Evolutionary conservation across 2,888 invertebrate species (phyloP), one percentile per base, ranked within the genome.

Genomic region (Pyralis farinalis): DNA sequence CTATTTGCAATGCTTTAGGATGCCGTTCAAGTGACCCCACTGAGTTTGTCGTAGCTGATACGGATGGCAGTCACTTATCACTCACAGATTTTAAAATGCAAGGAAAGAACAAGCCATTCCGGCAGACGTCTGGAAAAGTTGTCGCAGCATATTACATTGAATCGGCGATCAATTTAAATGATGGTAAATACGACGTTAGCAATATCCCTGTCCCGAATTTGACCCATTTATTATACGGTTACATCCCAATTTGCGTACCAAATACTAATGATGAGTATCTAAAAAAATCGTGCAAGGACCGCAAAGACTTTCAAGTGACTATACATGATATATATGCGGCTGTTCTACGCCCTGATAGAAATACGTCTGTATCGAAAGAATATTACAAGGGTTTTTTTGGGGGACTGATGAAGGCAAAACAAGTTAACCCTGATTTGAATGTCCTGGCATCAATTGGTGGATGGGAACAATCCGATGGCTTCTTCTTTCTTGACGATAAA

Each of bases 311-410:
- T 58, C 84, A 85, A 60, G 88, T 88, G 0, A 72, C 87, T 9
- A 88, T 88, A 29, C 88, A 88, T 32, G 88, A 88, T 45, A 88
- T 88, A 1, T 88, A 88, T 88, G 88, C 88, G 4, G 88, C 88
- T 37, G 58, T 88, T 1, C 88, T n/a, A n/a, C n/a, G n/a, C n/a
- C n/a, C n/a, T n/a, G n/a, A n/a, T n/a, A n/a, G n/a, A n/a, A n/a
- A n/a, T n/a, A n/a, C n/a, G n/a, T n/a, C n/a, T n/a, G n/a, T n/a
- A n/a, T n/a, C n/a, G n/a, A n/a, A n/a, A n/a, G n/a, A n/a, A n/a
- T n/a, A n/a, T 22, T 88, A 88, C 67, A 88, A 88, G 51, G 88
- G 88, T 37, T 88, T 88, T 53, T 88, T 88, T 34, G 88, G 88
- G 1, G 88, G 88, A 43, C 55, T 88, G 44, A 88, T 88, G 88